Percentiles rank a stretch among this genome's conserved stretches.
phyloP scores from a whole-genome alignment of 2,113 vertebrate genomes.

The Neogale vison region DNA sequence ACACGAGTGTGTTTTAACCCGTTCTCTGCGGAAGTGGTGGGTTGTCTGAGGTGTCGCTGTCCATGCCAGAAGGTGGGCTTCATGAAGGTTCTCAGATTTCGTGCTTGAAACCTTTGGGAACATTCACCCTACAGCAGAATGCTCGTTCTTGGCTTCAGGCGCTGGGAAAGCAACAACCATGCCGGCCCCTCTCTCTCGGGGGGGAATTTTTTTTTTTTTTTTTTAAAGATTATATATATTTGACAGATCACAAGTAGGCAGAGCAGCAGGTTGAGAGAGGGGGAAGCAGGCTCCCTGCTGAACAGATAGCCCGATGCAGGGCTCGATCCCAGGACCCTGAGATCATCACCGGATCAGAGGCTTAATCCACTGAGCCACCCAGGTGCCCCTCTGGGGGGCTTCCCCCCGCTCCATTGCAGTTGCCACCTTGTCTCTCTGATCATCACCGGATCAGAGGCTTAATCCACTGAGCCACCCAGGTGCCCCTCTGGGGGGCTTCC shows the following conservation, averaged over 20 bases:
- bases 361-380: no score
- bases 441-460: no score
- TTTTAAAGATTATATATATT: no score
- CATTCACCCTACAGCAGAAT: background rate
- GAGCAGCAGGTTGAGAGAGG: no score
- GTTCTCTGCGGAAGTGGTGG: background rate
- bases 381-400: background rate
- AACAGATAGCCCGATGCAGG: no score
- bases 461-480: no score
- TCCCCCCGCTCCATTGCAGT: background rate
- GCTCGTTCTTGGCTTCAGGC: background rate
- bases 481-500: background rate
- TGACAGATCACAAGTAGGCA: no score
- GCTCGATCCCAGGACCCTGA: no score
- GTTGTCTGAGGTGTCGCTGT: background rate
- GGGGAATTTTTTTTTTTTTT: background rate
- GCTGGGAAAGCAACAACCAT: background rate
- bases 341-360: no score
- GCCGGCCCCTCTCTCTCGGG: background rate
- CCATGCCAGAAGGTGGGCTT: background rate
- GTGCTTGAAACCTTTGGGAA: background rate
- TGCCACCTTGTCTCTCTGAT: no score
- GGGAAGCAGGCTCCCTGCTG: no score
- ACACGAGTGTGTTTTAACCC: background rate
- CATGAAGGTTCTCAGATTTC: background rate